These are phyloP conservation scores for Caenorhabditis briggsae DNA, from an alignment of 1,140 invertebrate genomes.

Conservation along the genomic window DNA sequence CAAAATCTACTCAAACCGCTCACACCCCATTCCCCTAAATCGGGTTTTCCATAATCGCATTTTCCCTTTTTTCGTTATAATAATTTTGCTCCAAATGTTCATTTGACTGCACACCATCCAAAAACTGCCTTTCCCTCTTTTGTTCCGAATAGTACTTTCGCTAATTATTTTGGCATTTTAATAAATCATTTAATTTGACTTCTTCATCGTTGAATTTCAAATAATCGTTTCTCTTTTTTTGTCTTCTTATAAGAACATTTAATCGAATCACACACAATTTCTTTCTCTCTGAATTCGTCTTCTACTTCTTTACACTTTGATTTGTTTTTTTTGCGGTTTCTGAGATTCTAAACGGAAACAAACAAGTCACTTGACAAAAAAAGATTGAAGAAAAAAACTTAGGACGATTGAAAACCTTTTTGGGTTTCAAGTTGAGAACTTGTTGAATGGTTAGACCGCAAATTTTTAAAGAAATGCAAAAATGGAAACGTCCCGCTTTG, in stretches of 20 bases:
- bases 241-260: background rate
- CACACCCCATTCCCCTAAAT: slow-evolving; percentile 49
- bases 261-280: slow-evolving; percentile 28
- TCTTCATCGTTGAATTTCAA: no score
- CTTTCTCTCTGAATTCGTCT: background rate
- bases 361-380: slow-evolving; percentile 44
- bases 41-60: slow-evolving; percentile 36
- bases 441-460: background rate
- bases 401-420: background rate
- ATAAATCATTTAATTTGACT: no score
- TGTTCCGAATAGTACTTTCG: background rate
- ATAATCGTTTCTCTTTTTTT: no score
- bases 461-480: no score
- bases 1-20: background rate
- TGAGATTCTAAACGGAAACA: slow-evolving; percentile 12
- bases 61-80: background rate
- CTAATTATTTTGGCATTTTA: no score
- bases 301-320: slow-evolving; percentile 11
- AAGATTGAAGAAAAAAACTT: background rate
- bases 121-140: slow-evolving; percentile 23
- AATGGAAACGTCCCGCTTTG: no score
- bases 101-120: slow-evolving; percentile 6
- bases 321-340: background rate
- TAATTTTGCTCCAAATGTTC: slow-evolving; percentile 17
- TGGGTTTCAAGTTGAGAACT: background rate